These are phyloP conservation scores for Mesocentrotus franciscanus DNA, from an alignment of 53 echinoderm and acorn worm genomes.

Conservation along the genomic window DNA sequence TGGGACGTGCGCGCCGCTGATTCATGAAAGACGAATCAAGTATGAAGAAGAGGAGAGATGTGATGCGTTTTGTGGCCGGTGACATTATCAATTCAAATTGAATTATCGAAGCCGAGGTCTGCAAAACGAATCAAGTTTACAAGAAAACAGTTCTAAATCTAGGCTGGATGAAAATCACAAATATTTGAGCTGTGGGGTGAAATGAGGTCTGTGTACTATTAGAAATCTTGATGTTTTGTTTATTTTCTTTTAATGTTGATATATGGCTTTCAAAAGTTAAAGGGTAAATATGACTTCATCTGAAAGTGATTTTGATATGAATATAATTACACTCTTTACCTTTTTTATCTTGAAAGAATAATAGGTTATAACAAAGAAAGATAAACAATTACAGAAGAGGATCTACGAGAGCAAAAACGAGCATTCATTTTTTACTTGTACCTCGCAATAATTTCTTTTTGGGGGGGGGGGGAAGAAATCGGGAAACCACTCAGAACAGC, in stretches of 20 bases:
- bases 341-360: too few species aligned
- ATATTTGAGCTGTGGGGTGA: constrained; percentile 33
- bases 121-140: constrained; percentile 24
- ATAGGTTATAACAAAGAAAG: background rate
- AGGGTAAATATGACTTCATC: background rate
- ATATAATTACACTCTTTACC: background rate
- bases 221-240: background rate
- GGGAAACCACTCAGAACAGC: too few species aligned
- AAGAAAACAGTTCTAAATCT: constrained; percentile 32
- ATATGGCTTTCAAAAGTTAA: background rate
- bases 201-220: constrained; percentile 33
- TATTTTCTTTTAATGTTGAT: background rate
- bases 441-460: background rate
- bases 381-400: background rate
- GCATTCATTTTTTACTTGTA: too few species aligned
- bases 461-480: too few species aligned
- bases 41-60: constrained; percentile 34
- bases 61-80: constrained; percentile 53
- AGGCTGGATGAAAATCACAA: constrained; percentile 20
- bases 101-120: constrained; percentile 20
- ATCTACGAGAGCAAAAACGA: background rate
- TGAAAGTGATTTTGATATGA: background rate
- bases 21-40: constrained; percentile 1
- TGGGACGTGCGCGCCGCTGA: constrained; percentile 10
- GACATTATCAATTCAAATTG: constrained; percentile 46